phyloP scores from a whole-genome alignment of 2,113 vertebrate species.

The Cyprinodon tularosa region DNA sequence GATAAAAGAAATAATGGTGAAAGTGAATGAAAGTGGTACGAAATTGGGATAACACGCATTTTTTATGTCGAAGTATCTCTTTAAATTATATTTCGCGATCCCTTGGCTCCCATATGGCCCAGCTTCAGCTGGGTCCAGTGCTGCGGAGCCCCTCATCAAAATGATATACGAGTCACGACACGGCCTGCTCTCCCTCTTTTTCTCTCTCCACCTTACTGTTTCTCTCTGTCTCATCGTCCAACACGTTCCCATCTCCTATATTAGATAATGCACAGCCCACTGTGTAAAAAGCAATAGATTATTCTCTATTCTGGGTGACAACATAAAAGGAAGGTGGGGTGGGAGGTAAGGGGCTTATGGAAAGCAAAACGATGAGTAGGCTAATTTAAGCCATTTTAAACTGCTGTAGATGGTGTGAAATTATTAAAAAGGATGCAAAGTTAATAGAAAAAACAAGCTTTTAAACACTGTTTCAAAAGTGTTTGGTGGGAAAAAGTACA shows the following conservation, averaged over 20 bases:
- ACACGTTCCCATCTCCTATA: constrained; percentile 62
- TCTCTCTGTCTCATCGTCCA: constrained; percentile 47
- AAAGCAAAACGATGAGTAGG: constrained; percentile 61
- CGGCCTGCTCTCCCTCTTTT: constrained; percentile 23
- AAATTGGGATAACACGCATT: background rate
- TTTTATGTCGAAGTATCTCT: background rate
- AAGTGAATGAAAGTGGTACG: background rate
- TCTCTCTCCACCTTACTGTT: constrained; percentile 14
- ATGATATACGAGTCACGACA: constrained; percentile 61
- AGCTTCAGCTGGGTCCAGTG: constrained; percentile 41
- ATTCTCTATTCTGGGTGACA: constrained; percentile 67
- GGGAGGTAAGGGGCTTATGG: constrained; percentile 41
- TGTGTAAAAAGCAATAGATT: constrained; percentile 68
- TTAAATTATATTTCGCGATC: constrained; percentile 25
- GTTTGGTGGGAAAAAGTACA: constrained; percentile 36
- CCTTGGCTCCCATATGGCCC: constrained; percentile 30
- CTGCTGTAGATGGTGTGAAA: constrained; percentile 16
- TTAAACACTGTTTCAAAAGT: constrained; percentile 42
- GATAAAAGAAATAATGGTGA: background rate
- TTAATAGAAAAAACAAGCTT: constrained; percentile 51
- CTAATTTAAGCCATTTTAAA: constrained; percentile 66
- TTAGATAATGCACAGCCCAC: constrained; percentile 67
- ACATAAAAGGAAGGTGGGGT: constrained; percentile 52
- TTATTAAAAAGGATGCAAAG: background rate
- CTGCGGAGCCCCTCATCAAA: constrained; percentile 60